A percentile compares a stretch with the other conserved stretches of the same genome.
Conservation (phyloP, 2,888 invertebrate genomes). For the Philopedon plagiatum region DNA sequence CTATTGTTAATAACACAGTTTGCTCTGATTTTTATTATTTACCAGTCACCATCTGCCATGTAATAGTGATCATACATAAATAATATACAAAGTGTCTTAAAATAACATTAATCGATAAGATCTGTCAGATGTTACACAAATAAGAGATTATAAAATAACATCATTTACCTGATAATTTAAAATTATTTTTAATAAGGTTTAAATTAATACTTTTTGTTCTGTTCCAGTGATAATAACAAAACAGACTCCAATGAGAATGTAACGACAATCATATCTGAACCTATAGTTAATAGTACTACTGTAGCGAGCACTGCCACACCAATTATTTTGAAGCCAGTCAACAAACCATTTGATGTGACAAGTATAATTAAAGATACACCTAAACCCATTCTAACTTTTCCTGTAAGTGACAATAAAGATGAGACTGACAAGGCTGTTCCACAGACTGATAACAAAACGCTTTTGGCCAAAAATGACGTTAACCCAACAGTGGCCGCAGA, state of each 20-base stretch:
- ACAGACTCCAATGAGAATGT: conserved; percentile 48
- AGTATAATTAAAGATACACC: conserved; percentile 66
- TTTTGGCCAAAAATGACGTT: conserved; percentile 66
- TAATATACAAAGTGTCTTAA: no score
- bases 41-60: no score
- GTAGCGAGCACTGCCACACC: conserved; percentile 47
- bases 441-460: conserved; percentile 64
- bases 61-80: no score
- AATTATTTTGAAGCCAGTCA: conserved; percentile 49
- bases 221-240: conserved; percentile 37
- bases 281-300: conserved; percentile 35
- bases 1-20: no score
- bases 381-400: conserved; percentile 51
- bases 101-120: no score
- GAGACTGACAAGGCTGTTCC: conserved; percentile 63
- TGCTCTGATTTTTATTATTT: no score
- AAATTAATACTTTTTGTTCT: not conserved
- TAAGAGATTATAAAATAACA: no score
- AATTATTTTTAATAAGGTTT: no score
- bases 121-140: no score
- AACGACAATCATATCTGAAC: conserved; percentile 56
- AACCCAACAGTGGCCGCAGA: conserved; percentile 59
- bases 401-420: conserved; percentile 54
- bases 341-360: conserved; percentile 61
- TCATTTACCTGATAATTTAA: no score